Evolutionary conservation across 2,797 vertebrate species (phyloP).

Genomic region (Coregonus suidteri): DNA sequence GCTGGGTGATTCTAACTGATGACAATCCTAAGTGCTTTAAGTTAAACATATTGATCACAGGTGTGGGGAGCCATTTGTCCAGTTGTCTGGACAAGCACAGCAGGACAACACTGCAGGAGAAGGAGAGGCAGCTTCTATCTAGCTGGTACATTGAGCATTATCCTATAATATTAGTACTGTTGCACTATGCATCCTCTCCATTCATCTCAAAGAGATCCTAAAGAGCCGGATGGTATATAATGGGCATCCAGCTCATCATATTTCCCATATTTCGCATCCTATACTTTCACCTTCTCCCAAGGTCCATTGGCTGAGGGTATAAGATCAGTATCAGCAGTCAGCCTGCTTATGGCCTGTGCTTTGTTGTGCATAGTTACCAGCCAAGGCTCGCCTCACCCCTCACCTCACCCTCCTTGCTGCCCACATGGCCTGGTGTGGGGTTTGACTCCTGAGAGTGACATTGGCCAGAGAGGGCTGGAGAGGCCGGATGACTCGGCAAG

Average conservation of each 20-base stretch:
- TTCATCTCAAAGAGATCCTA: not conserved
- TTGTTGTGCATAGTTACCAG: slow-evolving; percentile 37
- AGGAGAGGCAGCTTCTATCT: not conserved
- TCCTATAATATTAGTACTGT: not conserved
- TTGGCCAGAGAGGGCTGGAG: slow-evolving; percentile 51
- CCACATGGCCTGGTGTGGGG: slow-evolving; percentile 50
- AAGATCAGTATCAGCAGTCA: slow-evolving; percentile 12
- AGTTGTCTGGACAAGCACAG: slow-evolving; percentile 6
- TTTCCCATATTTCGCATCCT: not conserved
- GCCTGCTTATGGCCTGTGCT: slow-evolving; percentile 23
- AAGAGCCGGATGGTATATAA: too few species aligned
- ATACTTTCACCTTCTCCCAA: not conserved
- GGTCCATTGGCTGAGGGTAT: not conserved
- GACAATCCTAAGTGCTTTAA: slow-evolving; percentile 67
- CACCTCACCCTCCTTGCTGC: slow-evolving; percentile 43
- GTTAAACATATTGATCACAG: slow-evolving; percentile 72
- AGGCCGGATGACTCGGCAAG: not conserved
- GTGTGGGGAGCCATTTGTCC: slow-evolving; percentile 54
- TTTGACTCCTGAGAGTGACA: slow-evolving; percentile 57
- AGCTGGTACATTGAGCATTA: not conserved
- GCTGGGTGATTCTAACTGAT: slow-evolving; percentile 60
- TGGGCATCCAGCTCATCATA: not conserved
- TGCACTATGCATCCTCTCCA: not conserved
- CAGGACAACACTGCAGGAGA: slow-evolving; percentile 9
- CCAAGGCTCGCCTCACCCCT: slow-evolving; percentile 26